Evolutionary conservation across 2,797 vertebrate species (phyloP).

Genomic region (Notamacropus eugenii): DNA sequence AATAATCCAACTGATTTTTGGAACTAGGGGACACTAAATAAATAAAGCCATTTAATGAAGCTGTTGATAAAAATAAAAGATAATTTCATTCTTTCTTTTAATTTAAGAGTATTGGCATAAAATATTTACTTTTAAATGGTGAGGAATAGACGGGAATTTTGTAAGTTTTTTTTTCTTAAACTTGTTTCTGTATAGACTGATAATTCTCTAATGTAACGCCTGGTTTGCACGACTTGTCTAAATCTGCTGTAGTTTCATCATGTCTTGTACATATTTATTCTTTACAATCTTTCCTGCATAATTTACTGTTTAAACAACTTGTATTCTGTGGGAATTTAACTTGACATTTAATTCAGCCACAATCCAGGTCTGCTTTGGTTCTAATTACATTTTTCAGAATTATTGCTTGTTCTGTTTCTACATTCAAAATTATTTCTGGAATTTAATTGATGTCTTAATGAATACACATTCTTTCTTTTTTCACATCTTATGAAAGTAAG

Average conservation of each 20-base stretch:
- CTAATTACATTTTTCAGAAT: conserved; percentile 70
- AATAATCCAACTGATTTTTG: background rate
- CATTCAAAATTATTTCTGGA: conserved; percentile 72
- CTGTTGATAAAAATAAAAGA: conserved; percentile 20
- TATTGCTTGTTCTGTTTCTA: conserved; percentile 61
- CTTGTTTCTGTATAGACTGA: conserved; percentile 21
- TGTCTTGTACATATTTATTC: conserved; percentile 64
- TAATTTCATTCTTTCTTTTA: background rate
- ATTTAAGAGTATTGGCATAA: conserved; percentile 19
- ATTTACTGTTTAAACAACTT: conserved; percentile 64
- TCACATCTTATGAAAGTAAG: conserved; percentile 62
- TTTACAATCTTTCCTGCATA: conserved; percentile 61
- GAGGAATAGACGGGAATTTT: conserved; percentile 33
- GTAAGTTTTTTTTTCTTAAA: background rate
- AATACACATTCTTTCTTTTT: conserved; percentile 66
- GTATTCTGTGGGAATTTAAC: conserved; percentile 49
- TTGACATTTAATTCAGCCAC: conserved; percentile 62
- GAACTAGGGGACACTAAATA: conserved; percentile 24
- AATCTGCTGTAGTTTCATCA: conserved; percentile 53
- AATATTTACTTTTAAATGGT: conserved; percentile 1
- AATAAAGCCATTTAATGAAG: background rate
- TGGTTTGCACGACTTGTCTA: conserved; percentile 30
- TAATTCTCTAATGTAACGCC: conserved; percentile 55
- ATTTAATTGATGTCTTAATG: conserved; percentile 77
- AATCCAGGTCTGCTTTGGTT: conserved; percentile 47